Evolutionary conservation across 2,113 vertebrate genomes (phyloP), one percentile per base, ranked within the genome.

Genomic region (Xiphias gladius): DNA sequence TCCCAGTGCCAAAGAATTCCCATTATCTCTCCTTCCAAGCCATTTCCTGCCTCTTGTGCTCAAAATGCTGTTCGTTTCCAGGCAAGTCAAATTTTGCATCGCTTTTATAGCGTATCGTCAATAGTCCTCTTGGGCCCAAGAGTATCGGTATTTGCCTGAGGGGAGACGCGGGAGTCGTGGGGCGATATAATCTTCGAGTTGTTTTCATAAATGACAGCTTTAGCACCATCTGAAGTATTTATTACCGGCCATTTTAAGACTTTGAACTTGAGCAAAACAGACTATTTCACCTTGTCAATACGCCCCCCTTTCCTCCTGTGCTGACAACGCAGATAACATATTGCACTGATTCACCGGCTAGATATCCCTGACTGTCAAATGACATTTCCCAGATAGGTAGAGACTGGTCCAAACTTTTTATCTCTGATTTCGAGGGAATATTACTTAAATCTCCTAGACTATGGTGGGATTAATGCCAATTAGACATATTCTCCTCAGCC

Each of bases 191-290:
- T 84, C 64, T 62, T n/a, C 52, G 64, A 77, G 78, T 84, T 87
- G 88, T 89, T 88, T 88, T 91, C 46, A 84, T 79, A 93, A 92
- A 93, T 91, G 72, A 92, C 91, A 90, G 86, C 87, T 93, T 93
- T 80, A 93, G 85, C 83, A 72, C 87, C 73, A 57, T 68, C 74
- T 61, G 24, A 85, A 88, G 65, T 85, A 84, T 92, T 93, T 91
- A 93, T 89, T 86, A 83, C 50, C 64, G 81, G 61, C 62, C 59
- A 43, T 85, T 88, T 90, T 69, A 88, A 91, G 79, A 89, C 88
- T 91, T 93, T 94, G 91, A 92, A 91, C 88, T 89, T 87, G 76
- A 76, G 54, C 70, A 89, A 87, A 92, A 76, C 83, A 89, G 90
- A 85, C 87, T 83, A 43, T 72, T 77, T 89, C 65, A 52, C 73